These are phyloP conservation scores for Dryomyza anilis DNA, from an alignment of 2,888 invertebrate species.

Conservation along the genomic window DNA sequence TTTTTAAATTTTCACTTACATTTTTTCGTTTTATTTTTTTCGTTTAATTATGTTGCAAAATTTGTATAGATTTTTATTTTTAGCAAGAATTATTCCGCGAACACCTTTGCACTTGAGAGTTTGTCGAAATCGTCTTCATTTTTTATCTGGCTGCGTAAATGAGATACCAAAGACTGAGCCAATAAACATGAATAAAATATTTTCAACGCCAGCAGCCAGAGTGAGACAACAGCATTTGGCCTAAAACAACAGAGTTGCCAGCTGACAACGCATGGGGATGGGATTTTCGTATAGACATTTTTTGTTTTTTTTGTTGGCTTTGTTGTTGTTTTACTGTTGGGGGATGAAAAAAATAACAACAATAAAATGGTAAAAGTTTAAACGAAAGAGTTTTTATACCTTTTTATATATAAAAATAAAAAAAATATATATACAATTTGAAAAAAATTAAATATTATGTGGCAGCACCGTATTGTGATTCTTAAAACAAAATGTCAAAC, in stretches of 20 bases:
- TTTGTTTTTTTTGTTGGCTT: not conserved
- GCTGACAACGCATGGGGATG: not conserved
- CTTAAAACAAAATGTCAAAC: too few relatives aligned
- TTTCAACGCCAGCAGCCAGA: not conserved
- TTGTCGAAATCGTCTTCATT: constrained; percentile 25
- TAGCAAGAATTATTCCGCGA: constrained; percentile 22
- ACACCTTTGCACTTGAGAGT: constrained; percentile 24
- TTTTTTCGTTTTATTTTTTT: too few relatives aligned
- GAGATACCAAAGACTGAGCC: constrained; percentile 19
- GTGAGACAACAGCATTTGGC: not conserved
- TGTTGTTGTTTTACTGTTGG: not conserved
- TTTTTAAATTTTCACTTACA: too few relatives aligned
- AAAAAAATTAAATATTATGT: too few relatives aligned
- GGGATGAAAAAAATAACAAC: too few relatives aligned
- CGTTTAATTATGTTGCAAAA: not conserved
- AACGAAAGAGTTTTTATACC: too few relatives aligned
- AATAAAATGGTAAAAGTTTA: too few relatives aligned
- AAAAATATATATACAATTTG: too few relatives aligned
- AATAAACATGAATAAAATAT: constrained; percentile 5
- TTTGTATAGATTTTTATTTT: constrained; percentile 20
- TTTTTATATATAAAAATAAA: too few relatives aligned
- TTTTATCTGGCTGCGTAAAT: constrained; percentile 23
- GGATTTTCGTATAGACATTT: not conserved
- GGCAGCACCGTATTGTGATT: too few relatives aligned
- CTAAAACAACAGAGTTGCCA: not conserved